Conservation (phyloP, 2,113 vertebrate species). For the Uropsilus gracilis region DNA sequence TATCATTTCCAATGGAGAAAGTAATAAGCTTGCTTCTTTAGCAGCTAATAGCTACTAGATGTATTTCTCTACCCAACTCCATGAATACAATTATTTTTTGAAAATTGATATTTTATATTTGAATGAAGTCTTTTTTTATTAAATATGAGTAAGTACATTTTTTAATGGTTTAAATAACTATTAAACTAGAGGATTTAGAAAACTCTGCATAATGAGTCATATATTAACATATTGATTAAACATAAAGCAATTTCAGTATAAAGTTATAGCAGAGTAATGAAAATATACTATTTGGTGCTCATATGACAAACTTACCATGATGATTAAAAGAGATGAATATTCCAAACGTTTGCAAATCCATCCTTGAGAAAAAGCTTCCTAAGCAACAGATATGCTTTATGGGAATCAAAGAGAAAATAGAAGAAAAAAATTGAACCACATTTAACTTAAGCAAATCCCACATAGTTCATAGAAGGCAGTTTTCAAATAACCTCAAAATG, state of each 20-base stretch:
- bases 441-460: neutral
- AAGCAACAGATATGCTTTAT: neutral
- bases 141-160: neutral
- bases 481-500: slow-evolving; percentile 25
- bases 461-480: neutral
- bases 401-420: neutral
- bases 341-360: slow-evolving; percentile 4
- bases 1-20: neutral
- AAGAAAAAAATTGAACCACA: neutral
- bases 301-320: neutral
- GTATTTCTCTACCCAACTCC: rapidly evolving
- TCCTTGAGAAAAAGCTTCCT: neutral
- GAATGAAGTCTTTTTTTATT: neutral
- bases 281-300: neutral
- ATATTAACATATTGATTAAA: neutral
- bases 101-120: neutral
- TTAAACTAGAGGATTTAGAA: neutral
- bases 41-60: neutral
- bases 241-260: neutral
- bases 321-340: neutral
- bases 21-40: neutral
- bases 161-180: neutral
- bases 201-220: neutral
- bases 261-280: neutral
- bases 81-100: neutral